Evolutionary conservation across 2,888 invertebrate genomes (phyloP), one percentile per base, ranked within the genome.

Genomic region (Ditula angustiorana): DNA sequence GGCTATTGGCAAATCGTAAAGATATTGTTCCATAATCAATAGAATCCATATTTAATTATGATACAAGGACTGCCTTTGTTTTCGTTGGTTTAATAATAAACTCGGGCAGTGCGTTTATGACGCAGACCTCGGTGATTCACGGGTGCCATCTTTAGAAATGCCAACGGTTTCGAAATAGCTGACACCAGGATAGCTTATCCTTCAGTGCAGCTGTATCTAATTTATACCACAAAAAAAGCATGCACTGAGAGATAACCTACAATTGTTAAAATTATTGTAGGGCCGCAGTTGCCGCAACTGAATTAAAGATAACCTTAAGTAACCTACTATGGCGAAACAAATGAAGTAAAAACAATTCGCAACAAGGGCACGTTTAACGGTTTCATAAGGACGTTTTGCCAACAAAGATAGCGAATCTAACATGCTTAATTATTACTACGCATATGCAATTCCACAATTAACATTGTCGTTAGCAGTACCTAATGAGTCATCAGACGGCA

Each of bases 1-100:
- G 41, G 10, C 50, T 67, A 58, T 56, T 62, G 58, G 50, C 61
- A 62, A 62, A 58, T 62, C 47, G 37, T 65, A 65, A 65, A 65
- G 60, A 65, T 65, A 58, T 58, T 62, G 52, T 62, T 56, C 52
- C 24, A 61, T 44, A 55, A 55, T 58, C 47, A 55, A 56, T 58
- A 58, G 44, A 64, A 63, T 55, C 58, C 60, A 49, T 67, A 66
- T 66, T 62, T 55, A 62, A 33, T 53, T 30, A 49, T 47, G 59
- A 59, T 59, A 65, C 10, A 23, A 13, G n/a, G 28, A 59, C 35
- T 50, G 55, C 64, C 52, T 65, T 47, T 37, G 57, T 63, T 63
- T 55, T 57, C 52, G 52, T 57, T 65, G 47, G 61, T 57, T 35
- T 63, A 56, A 58, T 57, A 47, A 30, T 44, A 44, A 47, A 61